Conservation (phyloP, 1,140 invertebrate genomes). For the Nylanderia fulva region DNA sequence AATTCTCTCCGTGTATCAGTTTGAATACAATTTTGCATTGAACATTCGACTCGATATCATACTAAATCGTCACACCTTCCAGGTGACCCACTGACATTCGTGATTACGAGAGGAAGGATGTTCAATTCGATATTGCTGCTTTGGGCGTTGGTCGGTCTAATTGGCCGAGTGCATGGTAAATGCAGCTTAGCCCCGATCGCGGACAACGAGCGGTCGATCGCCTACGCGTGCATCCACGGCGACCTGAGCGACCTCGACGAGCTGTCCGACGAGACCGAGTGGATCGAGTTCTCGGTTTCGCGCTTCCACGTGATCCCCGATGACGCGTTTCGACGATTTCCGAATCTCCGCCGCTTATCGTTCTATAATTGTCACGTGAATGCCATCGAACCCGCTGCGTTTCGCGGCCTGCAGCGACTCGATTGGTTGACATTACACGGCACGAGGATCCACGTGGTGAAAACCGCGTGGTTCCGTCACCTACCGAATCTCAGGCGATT, state of each 20-base stretch:
- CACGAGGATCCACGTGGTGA: slow-evolving; percentile 66
- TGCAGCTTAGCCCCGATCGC: slow-evolving; percentile 71
- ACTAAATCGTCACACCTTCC: not conserved
- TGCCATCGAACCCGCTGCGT: slow-evolving; percentile 66
- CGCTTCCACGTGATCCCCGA: slow-evolving; percentile 67
- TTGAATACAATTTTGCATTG: not conserved
- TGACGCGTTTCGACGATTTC: slow-evolving; percentile 73
- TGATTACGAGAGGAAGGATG: slow-evolving; percentile 31
- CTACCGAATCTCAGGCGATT: slow-evolving; percentile 69
- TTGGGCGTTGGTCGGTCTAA: slow-evolving; percentile 73
- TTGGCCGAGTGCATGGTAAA: slow-evolving; percentile 71
- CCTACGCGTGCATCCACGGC: slow-evolving; percentile 76
- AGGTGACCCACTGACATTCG: slow-evolving; percentile 31
- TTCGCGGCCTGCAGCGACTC: slow-evolving; percentile 69
- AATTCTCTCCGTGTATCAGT: too few relatives aligned
- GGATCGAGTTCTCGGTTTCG: slow-evolving; percentile 79
- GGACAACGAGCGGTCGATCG: slow-evolving; percentile 72
- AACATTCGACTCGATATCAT: not conserved
- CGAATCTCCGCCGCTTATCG: slow-evolving; percentile 65
- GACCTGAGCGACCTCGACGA: slow-evolving; percentile 72
- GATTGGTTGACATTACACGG: slow-evolving; percentile 77
- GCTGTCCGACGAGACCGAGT: slow-evolving; percentile 73
- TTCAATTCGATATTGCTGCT: slow-evolving; percentile 54
- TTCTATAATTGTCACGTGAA: slow-evolving; percentile 78
- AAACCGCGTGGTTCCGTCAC: slow-evolving; percentile 68